Evolutionary conservation across 2,888 invertebrate species (phyloP).

Genomic region (Taenaris catops): DNA sequence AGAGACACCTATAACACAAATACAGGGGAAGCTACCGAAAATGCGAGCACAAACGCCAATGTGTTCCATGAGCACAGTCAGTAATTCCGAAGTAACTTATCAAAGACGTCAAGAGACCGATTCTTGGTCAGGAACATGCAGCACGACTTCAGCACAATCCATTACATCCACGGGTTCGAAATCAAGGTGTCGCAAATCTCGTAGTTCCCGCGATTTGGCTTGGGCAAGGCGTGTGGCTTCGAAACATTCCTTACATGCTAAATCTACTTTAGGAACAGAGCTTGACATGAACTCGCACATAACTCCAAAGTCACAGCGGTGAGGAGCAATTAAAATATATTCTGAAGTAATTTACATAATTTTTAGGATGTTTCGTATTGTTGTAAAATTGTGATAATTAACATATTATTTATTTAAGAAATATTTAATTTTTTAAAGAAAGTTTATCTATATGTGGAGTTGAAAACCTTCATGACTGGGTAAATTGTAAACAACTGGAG

Average conservation of each 20-base stretch:
- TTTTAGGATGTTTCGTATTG: slow-evolving; percentile 41
- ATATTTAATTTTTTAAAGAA: slow-evolving; percentile 46
- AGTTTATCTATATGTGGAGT: slow-evolving; percentile 3
- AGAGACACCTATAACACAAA: slow-evolving; percentile 52
- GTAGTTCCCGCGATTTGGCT: slow-evolving; percentile 44
- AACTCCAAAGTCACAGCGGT: slow-evolving; percentile 41
- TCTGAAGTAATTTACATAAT: slow-evolving; percentile 34
- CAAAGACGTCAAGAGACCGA: slow-evolving; percentile 36
- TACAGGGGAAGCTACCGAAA: slow-evolving; percentile 33
- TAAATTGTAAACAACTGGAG: no score
- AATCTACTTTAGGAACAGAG: slow-evolving; percentile 41
- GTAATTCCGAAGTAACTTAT: slow-evolving; percentile 39
- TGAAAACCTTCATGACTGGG: no score
- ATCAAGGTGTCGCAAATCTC: slow-evolving; percentile 35
- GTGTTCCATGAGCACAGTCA: slow-evolving; percentile 45
- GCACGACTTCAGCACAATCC: slow-evolving; percentile 37
- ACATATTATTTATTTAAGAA: slow-evolving; percentile 52
- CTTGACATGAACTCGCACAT: slow-evolving; percentile 41
- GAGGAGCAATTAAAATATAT: slow-evolving; percentile 19
- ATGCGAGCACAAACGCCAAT: slow-evolving; percentile 25
- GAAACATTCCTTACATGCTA: slow-evolving; percentile 30
- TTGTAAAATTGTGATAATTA: slow-evolving; percentile 34
- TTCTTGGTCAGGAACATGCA: slow-evolving; percentile 41
- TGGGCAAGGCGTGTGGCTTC: slow-evolving; percentile 54
- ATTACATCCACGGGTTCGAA: slow-evolving; percentile 42